Percentiles rank a stretch among this genome's conserved stretches.
Conservation (phyloP, 2,113 vertebrate genomes). For the Lynx canadensis region DNA sequence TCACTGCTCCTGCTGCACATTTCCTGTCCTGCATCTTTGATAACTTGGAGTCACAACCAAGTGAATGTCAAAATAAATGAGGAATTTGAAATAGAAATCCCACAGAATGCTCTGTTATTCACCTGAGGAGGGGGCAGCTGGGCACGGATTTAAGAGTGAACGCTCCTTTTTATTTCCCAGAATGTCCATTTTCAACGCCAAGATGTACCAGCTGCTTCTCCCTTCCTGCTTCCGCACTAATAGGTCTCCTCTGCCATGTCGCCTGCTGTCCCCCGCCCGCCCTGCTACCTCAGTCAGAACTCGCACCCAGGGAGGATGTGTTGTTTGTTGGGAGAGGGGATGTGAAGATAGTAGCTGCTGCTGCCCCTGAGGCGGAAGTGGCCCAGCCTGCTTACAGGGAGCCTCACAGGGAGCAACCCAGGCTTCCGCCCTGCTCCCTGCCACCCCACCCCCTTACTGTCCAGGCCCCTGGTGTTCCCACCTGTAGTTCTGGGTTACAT, state of each 20-base stretch:
- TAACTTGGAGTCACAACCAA: slow-evolving; percentile 81
- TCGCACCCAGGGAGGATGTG: background rate
- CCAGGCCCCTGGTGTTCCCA: background rate
- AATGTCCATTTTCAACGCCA: background rate
- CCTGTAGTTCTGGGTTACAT: background rate
- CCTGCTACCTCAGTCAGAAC: background rate
- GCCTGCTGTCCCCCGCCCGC: fast-evolving
- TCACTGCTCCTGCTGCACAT: slow-evolving; percentile 1
- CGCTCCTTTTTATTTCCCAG: background rate
- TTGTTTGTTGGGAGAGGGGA: background rate
- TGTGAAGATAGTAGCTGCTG: background rate
- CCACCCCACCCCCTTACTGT: background rate
- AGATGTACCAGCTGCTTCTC: background rate
- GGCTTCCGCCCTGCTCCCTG: no score
- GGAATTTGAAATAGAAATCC: slow-evolving; percentile 85
- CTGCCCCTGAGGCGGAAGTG: background rate
- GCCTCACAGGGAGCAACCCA: background rate
- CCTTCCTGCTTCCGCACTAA: background rate
- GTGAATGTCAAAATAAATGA: slow-evolving; percentile 85
- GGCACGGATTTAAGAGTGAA: background rate
- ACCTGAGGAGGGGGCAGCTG: background rate
- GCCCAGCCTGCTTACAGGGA: fast-evolving
- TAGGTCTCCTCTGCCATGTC: fast-evolving
- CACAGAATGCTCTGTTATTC: slow-evolving; percentile 63
- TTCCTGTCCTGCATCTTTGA: slow-evolving; percentile 75